phyloP scores from a whole-genome alignment of 2,888 invertebrate genomes.

The Caenorhabditis japonica region DNA sequence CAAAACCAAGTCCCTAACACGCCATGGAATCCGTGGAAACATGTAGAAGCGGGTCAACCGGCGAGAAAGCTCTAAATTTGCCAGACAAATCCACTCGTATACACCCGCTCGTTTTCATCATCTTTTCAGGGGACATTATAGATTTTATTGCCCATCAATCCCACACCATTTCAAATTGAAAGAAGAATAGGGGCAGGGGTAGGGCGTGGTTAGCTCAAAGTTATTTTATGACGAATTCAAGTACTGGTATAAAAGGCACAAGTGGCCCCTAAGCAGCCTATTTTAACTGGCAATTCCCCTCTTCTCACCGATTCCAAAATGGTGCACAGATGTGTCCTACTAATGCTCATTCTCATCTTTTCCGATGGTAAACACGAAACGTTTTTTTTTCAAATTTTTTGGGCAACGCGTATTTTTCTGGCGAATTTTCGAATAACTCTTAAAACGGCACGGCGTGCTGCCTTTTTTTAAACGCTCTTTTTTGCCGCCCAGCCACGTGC shows the following conservation, averaged over 20 bases:
- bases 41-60: no score
- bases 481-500: no score
- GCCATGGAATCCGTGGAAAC: no score
- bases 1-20: no score
- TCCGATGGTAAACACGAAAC: constrained; percentile 37
- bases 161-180: constrained; percentile 20
- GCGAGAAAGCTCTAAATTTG: no score
- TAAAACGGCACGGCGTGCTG: no score
- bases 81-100: no score
- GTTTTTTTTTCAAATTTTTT: constrained; percentile 1
- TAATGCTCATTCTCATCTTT: constrained; percentile 44
- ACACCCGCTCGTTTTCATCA: no score
- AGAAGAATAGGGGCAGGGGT: no score
- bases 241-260: constrained; percentile 35
- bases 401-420: neutral
- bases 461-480: no score
- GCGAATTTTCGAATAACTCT: no score
- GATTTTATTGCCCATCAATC: constrained; percentile 34
- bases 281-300: constrained; percentile 44
- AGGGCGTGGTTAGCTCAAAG: constrained; percentile 15
- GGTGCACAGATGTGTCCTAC: constrained; percentile 49
- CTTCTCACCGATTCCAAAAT: constrained; percentile 8
- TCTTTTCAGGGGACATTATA: constrained; percentile 29
- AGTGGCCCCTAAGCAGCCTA: constrained; percentile 14
- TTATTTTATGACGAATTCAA: constrained; percentile 36